Evolutionary conservation across 2,888 invertebrate species (phyloP), one percentile per base, ranked within the genome.

Genomic region (Chrysodeixis includens): DNA sequence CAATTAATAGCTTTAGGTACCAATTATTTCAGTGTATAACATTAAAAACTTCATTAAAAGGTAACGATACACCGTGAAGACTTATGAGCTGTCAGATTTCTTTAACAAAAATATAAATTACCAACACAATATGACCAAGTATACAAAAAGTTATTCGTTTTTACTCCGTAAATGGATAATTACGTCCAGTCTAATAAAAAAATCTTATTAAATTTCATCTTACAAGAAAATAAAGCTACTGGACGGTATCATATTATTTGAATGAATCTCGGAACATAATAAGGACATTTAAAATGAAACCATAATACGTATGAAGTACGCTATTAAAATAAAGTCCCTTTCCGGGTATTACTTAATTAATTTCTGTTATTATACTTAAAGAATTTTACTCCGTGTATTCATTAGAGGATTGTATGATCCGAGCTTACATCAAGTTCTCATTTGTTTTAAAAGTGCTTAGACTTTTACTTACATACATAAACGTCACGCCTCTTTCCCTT

Each of bases 271-370:
- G n/a, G 40, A n/a, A 40, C n/a, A 40, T 5, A 40, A 40, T 40
- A 35, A 35, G 40, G 40, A 40, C 14, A 40, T 40, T 40, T n/a
- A 40, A 40, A 40, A 40, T 40, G 3, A 40, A 40, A 40, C 40
- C 40, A 40, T 40, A 40, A n/a, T 40, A 40, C 40, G 40, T 35
- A 35, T 12, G 35, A 35, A 14, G 12, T 10, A 35, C 40, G 40
- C 14, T 35, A 35, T 35, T 12, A 40, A 40, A 40, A n/a, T 40
- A 40, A 40, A 12, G 4, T n/a, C n/a, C 40, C n/a, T 40, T 40
- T 40, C n/a, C 40, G n/a, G n/a, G n/a, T n/a, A 40, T 40, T 40
- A 40, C 40, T 40, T 40, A 40, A 40, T 40, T 40, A 40, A 40
- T 40, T 40, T 40, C n/a, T 40, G 40, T 40, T 40, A 40, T 40